A percentile compares a stretch with the other conserved stretches of the same genome.
Evolutionary conservation across 2,113 vertebrate genomes (phyloP).

Genomic region (Misgurnus anguillicaudatus): DNA sequence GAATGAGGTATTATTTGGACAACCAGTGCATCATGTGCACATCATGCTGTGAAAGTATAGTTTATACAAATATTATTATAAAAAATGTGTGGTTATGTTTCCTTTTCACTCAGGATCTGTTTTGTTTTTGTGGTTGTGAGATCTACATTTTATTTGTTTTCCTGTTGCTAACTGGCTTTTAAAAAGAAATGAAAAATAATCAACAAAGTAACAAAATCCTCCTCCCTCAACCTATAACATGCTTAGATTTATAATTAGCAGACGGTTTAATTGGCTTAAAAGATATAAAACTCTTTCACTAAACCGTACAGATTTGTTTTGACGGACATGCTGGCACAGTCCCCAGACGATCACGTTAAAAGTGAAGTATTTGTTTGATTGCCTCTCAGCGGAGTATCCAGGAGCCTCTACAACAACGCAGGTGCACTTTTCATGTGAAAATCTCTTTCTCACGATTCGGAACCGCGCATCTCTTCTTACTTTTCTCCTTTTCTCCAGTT

Average conservation of each 20-base stretch:
- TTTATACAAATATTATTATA: too few relatives aligned
- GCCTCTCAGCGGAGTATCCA: slow-evolving; percentile 59
- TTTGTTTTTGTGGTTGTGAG: slow-evolving; percentile 64
- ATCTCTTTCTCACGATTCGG: slow-evolving; percentile 63
- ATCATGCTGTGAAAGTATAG: too few relatives aligned
- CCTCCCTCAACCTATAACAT: slow-evolving; percentile 1
- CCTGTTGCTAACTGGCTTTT: slow-evolving; percentile 43
- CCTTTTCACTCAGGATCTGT: slow-evolving; percentile 64
- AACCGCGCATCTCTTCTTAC: slow-evolving; percentile 49
- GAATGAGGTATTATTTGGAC: too few relatives aligned
- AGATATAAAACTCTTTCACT: slow-evolving; percentile 20
- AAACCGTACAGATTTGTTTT: slow-evolving; percentile 19
- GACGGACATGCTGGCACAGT: slow-evolving; percentile 18
- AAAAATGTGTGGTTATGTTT: slow-evolving; percentile 62
- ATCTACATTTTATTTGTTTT: slow-evolving; percentile 31
- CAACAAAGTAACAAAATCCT: slow-evolving; percentile 8
- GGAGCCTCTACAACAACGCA: slow-evolving; percentile 65
- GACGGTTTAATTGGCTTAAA: slow-evolving; percentile 47
- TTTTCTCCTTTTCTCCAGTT: slow-evolving; percentile 65
- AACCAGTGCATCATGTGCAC: too few relatives aligned
- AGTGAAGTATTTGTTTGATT: slow-evolving; percentile 56
- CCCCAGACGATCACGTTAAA: slow-evolving; percentile 35
- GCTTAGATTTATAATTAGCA: slow-evolving; percentile 45
- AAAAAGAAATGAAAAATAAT: slow-evolving; percentile 31
- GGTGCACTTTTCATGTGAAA: slow-evolving; percentile 75